Evolutionary conservation across 2,113 vertebrate genomes (phyloP), one percentile per base, ranked within the genome.

Genomic region (Scomber scombrus): DNA sequence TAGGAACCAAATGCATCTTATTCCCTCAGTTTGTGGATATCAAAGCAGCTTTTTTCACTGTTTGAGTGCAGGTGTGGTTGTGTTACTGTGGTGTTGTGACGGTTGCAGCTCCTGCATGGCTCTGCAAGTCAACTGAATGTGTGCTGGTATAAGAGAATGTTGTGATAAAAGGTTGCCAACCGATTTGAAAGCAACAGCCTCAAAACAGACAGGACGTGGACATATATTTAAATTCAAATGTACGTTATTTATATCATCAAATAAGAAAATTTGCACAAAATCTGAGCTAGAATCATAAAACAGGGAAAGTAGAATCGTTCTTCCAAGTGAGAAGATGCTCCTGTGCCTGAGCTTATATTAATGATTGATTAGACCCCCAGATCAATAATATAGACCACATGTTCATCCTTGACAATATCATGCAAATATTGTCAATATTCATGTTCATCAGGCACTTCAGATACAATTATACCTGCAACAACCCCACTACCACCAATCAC

Each of bases 91-190:
- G 34, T 78, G 61, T 58, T 68, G 52, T 76, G 63, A n/a, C 57
- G 45, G 46, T 64, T 40, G 46, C 3, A 51, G 74, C 64, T 70
- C 69, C 51, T 66, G 91, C 92, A 92, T 87, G 90, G 90, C 92
- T 91, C 79, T 74, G 74, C 43, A 65, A 81, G 58, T 79, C 14
- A 9, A 15, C 15, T 52, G 21, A 31, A 46, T 80, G 67, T 84
- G 67, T 75, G 57, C 31, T 45, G 3, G 51, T 45, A 45, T 34
- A 23, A 56, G 16, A 62, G 5, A 4, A 23, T 47, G 31, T 15
- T 50, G n/a, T 23, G 9, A 55, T 21, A 1, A 3, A 47, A 13
- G 23, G 64, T 47, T 6, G 12, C 12, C 40, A 4, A 31, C 21
- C 23, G n/a, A 55, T 69, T 73, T 23, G 46, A 63, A 54, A 19